Evolutionary conservation across 2,888 invertebrate species (phyloP).

Genomic region (Dicranocentrus wangi): DNA sequence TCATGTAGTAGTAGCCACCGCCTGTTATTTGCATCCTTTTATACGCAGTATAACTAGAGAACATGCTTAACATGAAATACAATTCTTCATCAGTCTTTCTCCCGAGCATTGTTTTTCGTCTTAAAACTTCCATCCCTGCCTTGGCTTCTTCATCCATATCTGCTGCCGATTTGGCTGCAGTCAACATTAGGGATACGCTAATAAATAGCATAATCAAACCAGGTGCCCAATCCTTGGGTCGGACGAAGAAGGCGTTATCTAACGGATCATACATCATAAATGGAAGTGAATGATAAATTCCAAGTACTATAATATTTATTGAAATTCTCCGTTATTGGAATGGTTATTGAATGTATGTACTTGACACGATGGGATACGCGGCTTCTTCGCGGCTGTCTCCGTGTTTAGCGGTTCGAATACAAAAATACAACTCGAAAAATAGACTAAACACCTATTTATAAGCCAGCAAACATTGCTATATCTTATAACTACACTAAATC

Average conservation of each 20-base stretch:
- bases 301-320: too few species aligned
- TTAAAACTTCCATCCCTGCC: constrained; percentile 65
- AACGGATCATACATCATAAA: too few species aligned
- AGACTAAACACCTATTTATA: constrained; percentile 53
- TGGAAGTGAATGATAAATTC: too few species aligned
- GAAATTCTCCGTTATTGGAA: too few species aligned
- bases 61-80: constrained; percentile 66
- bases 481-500: too few species aligned
- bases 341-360: neutral
- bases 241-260: constrained; percentile 47
- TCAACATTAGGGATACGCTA: constrained; percentile 29
- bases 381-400: constrained; percentile 27
- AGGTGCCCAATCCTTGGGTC: constrained; percentile 63
- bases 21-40: constrained; percentile 54
- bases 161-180: constrained; percentile 44
- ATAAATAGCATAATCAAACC: constrained; percentile 33
- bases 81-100: constrained; percentile 66
- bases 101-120: constrained; percentile 61
- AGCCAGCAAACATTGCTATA: neutral
- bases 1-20: constrained; percentile 60
- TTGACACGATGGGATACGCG: constrained; percentile 25
- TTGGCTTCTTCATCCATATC: constrained; percentile 56
- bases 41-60: constrained; percentile 62
- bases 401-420: constrained; percentile 44
- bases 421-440: constrained; percentile 64